Base-by-base conservation (phyloP, 2,113 vertebrate genomes). In the Lanius collurio region DNA sequence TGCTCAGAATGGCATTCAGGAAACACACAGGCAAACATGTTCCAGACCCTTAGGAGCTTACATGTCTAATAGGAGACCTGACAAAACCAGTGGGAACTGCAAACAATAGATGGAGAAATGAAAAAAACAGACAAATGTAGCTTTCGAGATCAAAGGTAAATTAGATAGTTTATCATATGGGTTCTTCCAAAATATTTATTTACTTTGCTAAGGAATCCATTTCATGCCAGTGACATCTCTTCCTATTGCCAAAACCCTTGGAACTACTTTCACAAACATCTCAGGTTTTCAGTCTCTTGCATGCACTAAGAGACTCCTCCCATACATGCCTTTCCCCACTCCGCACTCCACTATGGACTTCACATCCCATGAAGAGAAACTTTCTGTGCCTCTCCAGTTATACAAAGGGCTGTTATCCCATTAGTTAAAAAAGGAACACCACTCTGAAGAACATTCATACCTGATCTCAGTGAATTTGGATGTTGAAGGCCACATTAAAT, bases 111-210 rank as follows among this genome's bases (percentile, higher is more conserved):
- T 14, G 41, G 26, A 89, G 63, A 76, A 95, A 87, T 59, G 19
- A 69, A 65, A 89, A 89, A 81, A 81, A 47, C 55, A 85, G 59
- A n/a, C 33, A 76, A 90, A 71, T 37, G 31, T 27, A 49, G 15
- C 75, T 94, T 87, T 80, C 52, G 90, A 91, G 76, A 94, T 84
- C 77, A 95, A 93, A 93, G 64, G 35, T 67, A 90, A 75, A 67
- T 75, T 55, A 71, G 8, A n/a, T 78, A 64, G 16, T 83, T 91
- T 83, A 57, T 83, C 39, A 39, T 65, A 62, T n/a, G 15, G 16
- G 26, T 85, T 39, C 41, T 79, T 79, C 27, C n/a, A 83, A 92
- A 92, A 56, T 90, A 70, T 84, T 84, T 93, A 70, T 65, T 85
- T 37, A 71, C 23, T 81, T 56, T 69, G 26, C 22, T 89, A 64